Evolutionary conservation across 2,797 vertebrate genomes (phyloP).

Genomic region (Triplophysa yarkandensis): DNA sequence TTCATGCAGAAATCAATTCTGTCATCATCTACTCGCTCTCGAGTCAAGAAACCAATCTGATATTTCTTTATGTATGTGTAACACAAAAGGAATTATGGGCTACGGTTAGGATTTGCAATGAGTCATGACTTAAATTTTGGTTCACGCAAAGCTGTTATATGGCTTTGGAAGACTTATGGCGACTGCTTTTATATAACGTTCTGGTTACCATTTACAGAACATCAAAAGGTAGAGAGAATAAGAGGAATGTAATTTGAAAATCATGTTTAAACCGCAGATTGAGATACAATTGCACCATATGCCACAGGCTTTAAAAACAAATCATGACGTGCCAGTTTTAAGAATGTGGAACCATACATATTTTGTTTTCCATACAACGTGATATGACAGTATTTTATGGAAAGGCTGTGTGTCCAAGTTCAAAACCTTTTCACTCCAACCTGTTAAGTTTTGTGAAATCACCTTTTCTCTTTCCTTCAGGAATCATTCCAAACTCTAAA

Average conservation of each 20-base stretch:
- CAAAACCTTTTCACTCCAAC: not conserved
- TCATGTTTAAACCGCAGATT: not conserved
- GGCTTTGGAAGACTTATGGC: not conserved
- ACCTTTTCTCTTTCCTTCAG: constrained; percentile 66
- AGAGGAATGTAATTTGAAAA: not conserved
- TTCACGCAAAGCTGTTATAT: constrained; percentile 12
- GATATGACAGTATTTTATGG: not conserved
- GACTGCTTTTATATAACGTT: not conserved
- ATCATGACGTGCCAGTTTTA: not conserved
- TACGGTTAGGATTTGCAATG: constrained; percentile 24
- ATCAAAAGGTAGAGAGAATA: not conserved
- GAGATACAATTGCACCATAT: not conserved
- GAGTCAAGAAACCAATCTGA: not conserved
- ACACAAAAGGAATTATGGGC: constrained; percentile 24
- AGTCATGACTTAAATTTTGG: constrained; percentile 11
- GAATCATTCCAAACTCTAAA: constrained; percentile 96
- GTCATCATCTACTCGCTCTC: constrained; percentile 27
- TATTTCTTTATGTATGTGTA: constrained; percentile 7
- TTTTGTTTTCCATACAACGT: too few species aligned
- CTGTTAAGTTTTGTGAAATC: not conserved
- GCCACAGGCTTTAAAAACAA: not conserved
- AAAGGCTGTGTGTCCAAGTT: too few species aligned
- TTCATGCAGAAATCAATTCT: constrained; percentile 20
- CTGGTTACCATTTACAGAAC: not conserved
- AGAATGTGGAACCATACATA: not conserved